Percentiles rank a stretch among this genome's conserved stretches.
Conservation (phyloP, 2,113 vertebrate species). For the Vanacampus margaritifer region DNA sequence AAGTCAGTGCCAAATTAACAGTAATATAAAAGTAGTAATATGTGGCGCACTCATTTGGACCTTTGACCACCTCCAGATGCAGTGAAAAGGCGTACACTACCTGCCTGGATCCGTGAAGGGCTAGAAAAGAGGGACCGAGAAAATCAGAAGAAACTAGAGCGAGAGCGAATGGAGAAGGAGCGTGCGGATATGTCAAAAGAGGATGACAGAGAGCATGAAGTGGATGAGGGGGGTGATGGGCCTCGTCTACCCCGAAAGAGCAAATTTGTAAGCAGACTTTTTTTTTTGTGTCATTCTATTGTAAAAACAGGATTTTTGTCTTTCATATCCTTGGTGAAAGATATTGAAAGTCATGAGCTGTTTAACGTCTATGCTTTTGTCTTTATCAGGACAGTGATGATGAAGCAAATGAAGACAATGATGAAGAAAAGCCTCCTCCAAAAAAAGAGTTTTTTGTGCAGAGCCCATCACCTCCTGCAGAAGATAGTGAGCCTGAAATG, state of each 20-base stretch:
- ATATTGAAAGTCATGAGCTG: neutral
- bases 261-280: slow-evolving; percentile 89
- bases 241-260: slow-evolving; percentile 91
- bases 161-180: slow-evolving; percentile 92
- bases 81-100: slow-evolving; percentile 92
- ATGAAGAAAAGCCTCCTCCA: slow-evolving; percentile 75
- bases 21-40: neutral
- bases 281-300: neutral
- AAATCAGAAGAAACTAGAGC: slow-evolving; percentile 94
- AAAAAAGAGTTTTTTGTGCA: slow-evolving; percentile 78
- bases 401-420: slow-evolving; percentile 73
- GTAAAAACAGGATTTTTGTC: neutral
- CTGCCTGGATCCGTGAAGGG: slow-evolving; percentile 98
- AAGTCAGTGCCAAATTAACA: neutral
- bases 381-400: slow-evolving; percentile 86
- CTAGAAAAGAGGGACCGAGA: slow-evolving; percentile 99
- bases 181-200: slow-evolving; percentile 87
- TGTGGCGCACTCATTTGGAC: slow-evolving; percentile 1
- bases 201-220: slow-evolving; percentile 76
- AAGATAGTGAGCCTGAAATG: slow-evolving; percentile 96
- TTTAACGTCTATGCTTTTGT: slow-evolving; percentile 3
- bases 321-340: neutral
- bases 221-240: slow-evolving; percentile 80
- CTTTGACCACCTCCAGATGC: slow-evolving; percentile 75
- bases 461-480: slow-evolving; percentile 87